These are phyloP conservation scores for Platycheirus albimanus DNA, from an alignment of 2,888 invertebrate genomes.

Conservation along the genomic window DNA sequence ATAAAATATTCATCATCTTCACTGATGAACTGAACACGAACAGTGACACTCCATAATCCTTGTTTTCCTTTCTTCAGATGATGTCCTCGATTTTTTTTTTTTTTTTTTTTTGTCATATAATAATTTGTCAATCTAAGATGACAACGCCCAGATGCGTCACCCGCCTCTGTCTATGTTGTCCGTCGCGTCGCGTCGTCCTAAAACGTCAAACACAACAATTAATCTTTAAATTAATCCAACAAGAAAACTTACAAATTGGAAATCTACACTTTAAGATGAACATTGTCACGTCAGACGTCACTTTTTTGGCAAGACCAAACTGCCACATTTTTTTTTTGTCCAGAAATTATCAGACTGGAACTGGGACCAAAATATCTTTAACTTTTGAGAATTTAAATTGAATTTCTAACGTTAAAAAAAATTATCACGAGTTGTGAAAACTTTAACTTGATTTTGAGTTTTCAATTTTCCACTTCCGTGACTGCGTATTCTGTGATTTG, in stretches of 20 bases:
- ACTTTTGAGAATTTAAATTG: constrained; percentile 26
- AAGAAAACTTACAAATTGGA: neutral
- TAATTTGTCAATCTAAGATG: neutral
- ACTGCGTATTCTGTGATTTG: constrained; percentile 35
- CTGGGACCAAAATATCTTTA: constrained; percentile 31
- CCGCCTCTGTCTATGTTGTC: neutral
- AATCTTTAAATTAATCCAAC: constrained; percentile 41
- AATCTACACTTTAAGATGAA: neutral
- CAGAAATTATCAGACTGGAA: too few species aligned
- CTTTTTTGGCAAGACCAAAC: neutral
- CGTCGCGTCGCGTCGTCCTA: constrained; percentile 16
- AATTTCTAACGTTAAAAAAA: constrained; percentile 21
- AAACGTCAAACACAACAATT: constrained; percentile 25
- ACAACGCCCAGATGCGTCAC: neutral
- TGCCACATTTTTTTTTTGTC: neutral
- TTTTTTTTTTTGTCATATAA: neutral
- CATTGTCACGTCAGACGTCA: neutral
- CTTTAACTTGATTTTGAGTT: constrained; percentile 44
- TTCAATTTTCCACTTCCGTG: constrained; percentile 64
- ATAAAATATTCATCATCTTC: neutral
- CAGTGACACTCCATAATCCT: neutral
- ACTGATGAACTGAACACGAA: neutral
- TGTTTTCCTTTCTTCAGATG: neutral
- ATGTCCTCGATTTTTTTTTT: too few species aligned
- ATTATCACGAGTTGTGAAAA: neutral